Evolutionary conservation across 2,888 invertebrate genomes (phyloP), one percentile per base, ranked within the genome.

Genomic region (Odontomyia ornata): DNA sequence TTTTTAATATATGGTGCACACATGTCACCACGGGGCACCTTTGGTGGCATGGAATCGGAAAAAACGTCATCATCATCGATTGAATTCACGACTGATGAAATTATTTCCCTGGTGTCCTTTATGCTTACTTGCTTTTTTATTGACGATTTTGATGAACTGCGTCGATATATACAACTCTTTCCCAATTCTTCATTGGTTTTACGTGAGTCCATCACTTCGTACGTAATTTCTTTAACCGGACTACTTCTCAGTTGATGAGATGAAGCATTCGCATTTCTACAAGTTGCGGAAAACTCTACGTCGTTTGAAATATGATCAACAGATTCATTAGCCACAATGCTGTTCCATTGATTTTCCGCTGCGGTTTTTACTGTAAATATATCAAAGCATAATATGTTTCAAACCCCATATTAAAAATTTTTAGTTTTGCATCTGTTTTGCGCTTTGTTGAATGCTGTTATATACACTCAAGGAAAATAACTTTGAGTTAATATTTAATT

Each of bases 11-110:
- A 90, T 0, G 88, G 87, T 2, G 87, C 87, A 79, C 88, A 88
- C 85, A 88, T 86, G 82, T 88, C 88, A 80, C 87, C 87, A 62
- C 88, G 85, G 7, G 85, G 80, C 77, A 87, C 85, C 72, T 86
- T 85, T 13, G 88, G 86, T 43, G 88, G 87, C 79, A 88, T 82
- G 11, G 88, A 88, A 81, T 88, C 88, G 72, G 87, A 86, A 84
- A 92, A 91, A 15, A 91, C 92, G 80, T 92, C 91, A 82, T 92
- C 91, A 81, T 91, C 91, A 79, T 87, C 87, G 23, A 82, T 79
- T 76, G 82, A 79, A 64, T 82, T 81, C 76, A 83, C 80, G 18
- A 84, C 84, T 43, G 85, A 83, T 72, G 85, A 83, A 79, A 86
- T 87, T 76, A 85, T 85, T 82, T 86, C 86, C 4, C 84, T 84